Conservation (phyloP, 2,888 invertebrate genomes). For the Lasioglossum lativentre region DNA sequence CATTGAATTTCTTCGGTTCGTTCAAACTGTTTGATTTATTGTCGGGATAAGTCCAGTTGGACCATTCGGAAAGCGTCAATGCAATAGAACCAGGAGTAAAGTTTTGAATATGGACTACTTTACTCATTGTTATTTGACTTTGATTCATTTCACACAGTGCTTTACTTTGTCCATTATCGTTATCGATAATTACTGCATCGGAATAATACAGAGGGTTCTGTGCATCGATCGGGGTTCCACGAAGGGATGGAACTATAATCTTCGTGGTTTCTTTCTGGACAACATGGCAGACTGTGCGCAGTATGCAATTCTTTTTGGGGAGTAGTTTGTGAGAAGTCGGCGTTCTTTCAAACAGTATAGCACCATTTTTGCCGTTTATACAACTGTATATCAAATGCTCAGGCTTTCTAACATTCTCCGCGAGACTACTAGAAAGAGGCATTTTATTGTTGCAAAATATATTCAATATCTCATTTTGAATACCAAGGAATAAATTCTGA, state of each 20-base stretch:
- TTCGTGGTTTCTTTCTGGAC: not conserved
- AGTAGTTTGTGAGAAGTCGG: not conserved
- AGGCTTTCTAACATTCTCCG: not conserved
- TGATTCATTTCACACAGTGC: not conserved
- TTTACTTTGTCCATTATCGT: not conserved
- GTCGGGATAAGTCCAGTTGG: slow-evolving; percentile 74
- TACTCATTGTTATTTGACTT: not conserved
- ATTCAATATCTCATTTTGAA: slow-evolving; percentile 20
- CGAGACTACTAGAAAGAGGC: slow-evolving; percentile 2
- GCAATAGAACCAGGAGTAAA: slow-evolving; percentile 15
- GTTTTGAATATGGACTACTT: not conserved
- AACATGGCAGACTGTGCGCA: not conserved
- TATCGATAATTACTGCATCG: not conserved
- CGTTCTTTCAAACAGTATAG: not conserved
- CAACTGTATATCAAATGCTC: not conserved
- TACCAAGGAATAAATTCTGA: slow-evolving; percentile 41
- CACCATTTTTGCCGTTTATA: not conserved
- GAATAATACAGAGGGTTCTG: not conserved
- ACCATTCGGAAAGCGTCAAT: slow-evolving; percentile 74
- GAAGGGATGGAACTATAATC: not conserved
- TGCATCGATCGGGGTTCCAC: not conserved
- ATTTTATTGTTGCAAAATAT: slow-evolving; percentile 1
- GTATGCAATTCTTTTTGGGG: not conserved
- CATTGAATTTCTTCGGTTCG: not conserved
- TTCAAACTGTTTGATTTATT: not conserved